These are phyloP conservation scores for Pelodiscus sinensis DNA, from an alignment of 2,113 vertebrate genomes.

Conservation along the genomic window DNA sequence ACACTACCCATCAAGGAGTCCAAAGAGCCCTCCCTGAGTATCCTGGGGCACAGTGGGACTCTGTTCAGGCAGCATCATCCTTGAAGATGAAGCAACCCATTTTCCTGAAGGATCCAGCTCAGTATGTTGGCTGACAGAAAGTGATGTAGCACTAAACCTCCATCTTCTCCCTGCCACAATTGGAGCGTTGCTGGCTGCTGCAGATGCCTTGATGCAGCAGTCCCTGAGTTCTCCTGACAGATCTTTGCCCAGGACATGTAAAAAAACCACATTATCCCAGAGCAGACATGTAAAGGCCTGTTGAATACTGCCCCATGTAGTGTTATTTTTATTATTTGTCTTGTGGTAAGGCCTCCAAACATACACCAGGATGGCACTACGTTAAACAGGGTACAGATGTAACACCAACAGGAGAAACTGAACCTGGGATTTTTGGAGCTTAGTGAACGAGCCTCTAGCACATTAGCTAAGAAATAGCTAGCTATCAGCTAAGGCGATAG, in stretches of 20 bases:
- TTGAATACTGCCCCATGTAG: background rate
- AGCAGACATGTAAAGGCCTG: background rate
- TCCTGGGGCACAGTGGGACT: background rate
- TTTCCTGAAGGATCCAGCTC: background rate
- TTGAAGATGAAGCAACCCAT: background rate
- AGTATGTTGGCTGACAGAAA: background rate
- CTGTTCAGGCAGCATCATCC: background rate
- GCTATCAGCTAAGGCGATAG: too few relatives aligned
- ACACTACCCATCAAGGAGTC: rapidly evolving
- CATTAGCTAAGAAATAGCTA: too few relatives aligned
- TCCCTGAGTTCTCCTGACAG: background rate
- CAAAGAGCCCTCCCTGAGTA: background rate
- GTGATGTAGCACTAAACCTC: background rate
- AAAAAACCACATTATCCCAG: rapidly evolving
- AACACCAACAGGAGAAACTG: too few relatives aligned
- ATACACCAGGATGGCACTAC: background rate
- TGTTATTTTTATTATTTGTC: background rate
- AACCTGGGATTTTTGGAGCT: too few relatives aligned
- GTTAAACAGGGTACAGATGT: background rate
- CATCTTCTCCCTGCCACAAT: background rate
- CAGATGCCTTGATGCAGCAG: background rate
- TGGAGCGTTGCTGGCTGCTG: background rate
- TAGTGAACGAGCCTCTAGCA: too few relatives aligned
- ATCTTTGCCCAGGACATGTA: background rate
- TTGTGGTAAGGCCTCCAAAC: background rate